Base-by-base conservation (phyloP, 2,113 vertebrate species). In the Percopsis transmontana region DNA sequence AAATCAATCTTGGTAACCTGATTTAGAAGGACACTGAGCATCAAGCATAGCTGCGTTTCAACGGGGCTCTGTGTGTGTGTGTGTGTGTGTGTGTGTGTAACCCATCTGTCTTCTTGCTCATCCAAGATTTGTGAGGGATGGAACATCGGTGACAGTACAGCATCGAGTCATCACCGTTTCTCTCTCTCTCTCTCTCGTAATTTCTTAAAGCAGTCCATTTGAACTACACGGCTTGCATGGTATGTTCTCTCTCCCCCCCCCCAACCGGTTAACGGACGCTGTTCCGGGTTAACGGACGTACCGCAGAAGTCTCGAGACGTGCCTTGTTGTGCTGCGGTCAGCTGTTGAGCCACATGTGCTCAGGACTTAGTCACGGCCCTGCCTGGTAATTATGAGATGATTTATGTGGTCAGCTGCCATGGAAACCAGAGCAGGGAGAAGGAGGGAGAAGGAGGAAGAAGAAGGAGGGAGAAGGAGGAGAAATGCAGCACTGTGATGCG, bases 261-360 rank as follows among this genome's bases (percentile, higher is more conserved):
- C 16, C n/a, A n/a, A n/a, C n/a, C n/a, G 23, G 19, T 23, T 20
- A 12, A 41, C 20, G 11, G 2, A 21, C 1, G 57, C 42, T 44
- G n/a, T n/a, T n/a, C n/a, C n/a, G 7, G 27, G 4, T 33, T 33
- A 33, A 33, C 7, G 55, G 52, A 77, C 14, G 0, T 57, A 64
- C 55, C 4, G 4, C 7, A 33, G 27, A 3, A 5, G 27, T 33
- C 27, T 33, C 4, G 4, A 33, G 27, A 27, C 27, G 27, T 3
- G 27, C 27, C 27, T 33, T 33, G 8, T 68, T 74, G 72, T 60
- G 38, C 57, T 81, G 27, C 58, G 65, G 76, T 84, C 85, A 87
- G 75, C 77, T 86, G 85, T 73, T 77, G 59, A 77, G 53, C 75
- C 81, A 81, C 77, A 72, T 68, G 81, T 48, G 68, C 69, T 38